phyloP scores from a whole-genome alignment of 2,888 invertebrate genomes.

The Trisateles emortualis region DNA sequence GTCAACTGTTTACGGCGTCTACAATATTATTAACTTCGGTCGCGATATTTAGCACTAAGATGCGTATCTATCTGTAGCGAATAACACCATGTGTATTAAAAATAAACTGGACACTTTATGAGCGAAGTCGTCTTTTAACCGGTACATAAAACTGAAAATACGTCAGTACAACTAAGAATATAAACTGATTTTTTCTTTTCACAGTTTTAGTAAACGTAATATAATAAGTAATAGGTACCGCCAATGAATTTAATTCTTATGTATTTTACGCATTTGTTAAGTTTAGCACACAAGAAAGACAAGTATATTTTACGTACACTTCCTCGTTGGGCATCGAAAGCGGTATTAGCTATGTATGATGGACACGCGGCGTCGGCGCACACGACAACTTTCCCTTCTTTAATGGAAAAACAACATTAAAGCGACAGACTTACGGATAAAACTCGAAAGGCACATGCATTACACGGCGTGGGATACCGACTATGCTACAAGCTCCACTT shows the following conservation, averaged over 20 bases:
- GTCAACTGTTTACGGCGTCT: conserved; percentile 32
- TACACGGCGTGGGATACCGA: conserved; percentile 60
- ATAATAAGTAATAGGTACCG: too few relatives aligned
- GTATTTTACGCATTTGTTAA: conserved; percentile 40
- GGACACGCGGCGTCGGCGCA: conserved; percentile 69
- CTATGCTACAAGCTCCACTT: conserved; percentile 57
- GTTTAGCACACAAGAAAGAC: conserved; percentile 31
- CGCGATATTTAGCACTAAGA: conserved; percentile 38
- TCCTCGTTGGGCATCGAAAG: conserved; percentile 80
- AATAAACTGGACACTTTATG: conserved; percentile 31
- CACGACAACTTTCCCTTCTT: conserved; percentile 82
- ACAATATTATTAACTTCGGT: conserved; percentile 28
- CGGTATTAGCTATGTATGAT: conserved; percentile 79
- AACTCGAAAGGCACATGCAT: conserved; percentile 64
- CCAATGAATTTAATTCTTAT: conserved; percentile 1
- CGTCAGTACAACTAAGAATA: neutral
- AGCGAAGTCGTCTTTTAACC: conserved; percentile 18
- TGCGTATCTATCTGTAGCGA: conserved; percentile 17
- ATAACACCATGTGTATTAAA: conserved; percentile 27
- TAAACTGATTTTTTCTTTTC: neutral
- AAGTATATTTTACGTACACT: conserved; percentile 61
- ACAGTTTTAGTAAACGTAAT: neutral
- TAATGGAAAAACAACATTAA: conserved; percentile 81
- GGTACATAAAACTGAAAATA: conserved; percentile 14
- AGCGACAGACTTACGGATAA: conserved; percentile 67